Percentiles rank a stretch among this genome's conserved stretches.
phyloP scores from a whole-genome alignment of 2,113 vertebrate genomes.

The Glaucidium brasilianum region DNA sequence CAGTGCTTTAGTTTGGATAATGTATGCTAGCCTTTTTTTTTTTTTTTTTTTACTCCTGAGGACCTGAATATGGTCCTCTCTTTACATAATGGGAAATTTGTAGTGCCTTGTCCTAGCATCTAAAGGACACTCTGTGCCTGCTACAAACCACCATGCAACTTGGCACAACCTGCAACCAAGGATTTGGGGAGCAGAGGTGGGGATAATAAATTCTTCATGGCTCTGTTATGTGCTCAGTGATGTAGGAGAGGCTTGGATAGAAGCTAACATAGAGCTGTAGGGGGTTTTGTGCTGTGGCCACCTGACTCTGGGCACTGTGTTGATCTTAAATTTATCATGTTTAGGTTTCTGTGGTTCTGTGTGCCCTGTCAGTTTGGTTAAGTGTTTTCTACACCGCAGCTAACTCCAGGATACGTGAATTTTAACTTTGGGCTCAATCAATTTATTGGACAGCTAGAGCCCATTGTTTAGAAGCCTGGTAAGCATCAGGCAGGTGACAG shows the following conservation, averaged over 20 bases:
- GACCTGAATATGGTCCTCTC: conserved; percentile 33
- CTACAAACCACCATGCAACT: background rate
- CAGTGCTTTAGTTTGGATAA: conserved; percentile 41
- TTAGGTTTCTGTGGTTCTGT: background rate
- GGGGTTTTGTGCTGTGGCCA: background rate
- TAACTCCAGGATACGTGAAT: background rate
- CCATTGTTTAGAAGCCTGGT: background rate
- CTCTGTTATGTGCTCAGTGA: background rate
- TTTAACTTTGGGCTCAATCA: background rate
- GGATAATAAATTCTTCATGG: background rate
- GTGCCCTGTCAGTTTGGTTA: background rate
- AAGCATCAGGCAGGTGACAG: background rate
- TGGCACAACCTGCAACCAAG: background rate
- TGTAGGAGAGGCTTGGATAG: background rate
- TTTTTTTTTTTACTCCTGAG: conserved; percentile 8
- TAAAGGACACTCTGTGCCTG: conserved; percentile 29
- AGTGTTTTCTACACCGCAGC: background rate
- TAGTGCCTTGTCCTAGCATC: background rate
- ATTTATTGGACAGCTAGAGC: background rate
- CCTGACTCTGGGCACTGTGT: background rate
- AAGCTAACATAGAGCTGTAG: background rate
- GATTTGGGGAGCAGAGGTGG: background rate
- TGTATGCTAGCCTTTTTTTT: conserved; percentile 20
- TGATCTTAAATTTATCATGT: background rate
- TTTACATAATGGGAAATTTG: conserved; percentile 30